Percentiles rank a stretch among this genome's conserved stretches.
These are phyloP conservation scores for Phylloscopus whistleri DNA, from an alignment of 2,113 vertebrate species.

Conservation along the genomic window DNA sequence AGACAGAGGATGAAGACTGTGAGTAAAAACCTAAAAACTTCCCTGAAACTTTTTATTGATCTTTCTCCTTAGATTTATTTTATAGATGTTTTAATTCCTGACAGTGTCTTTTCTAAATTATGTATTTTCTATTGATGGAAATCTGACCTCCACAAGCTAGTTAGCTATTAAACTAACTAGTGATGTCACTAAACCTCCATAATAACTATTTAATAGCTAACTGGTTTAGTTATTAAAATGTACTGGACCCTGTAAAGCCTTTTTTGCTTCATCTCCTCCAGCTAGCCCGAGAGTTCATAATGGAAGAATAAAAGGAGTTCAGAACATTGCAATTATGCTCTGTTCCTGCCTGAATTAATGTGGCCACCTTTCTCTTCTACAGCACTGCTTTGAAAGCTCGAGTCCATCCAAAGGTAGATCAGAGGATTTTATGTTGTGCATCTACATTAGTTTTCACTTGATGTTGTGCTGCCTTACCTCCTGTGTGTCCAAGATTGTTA, in stretches of 20 bases:
- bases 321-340: not conserved
- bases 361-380: not conserved
- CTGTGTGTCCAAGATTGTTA: not conserved
- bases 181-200: not conserved
- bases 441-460: not conserved
- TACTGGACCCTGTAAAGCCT: not conserved
- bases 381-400: not conserved
- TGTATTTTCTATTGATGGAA: not conserved
- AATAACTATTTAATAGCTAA: not conserved
- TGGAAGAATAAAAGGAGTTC: not conserved
- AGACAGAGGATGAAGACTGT: not conserved
- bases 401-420: not conserved
- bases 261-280: not conserved
- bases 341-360: not conserved
- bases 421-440: not conserved
- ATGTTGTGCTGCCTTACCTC: not conserved
- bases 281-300: not conserved
- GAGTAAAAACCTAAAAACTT: not conserved
- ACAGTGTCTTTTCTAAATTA: not conserved
- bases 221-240: not conserved
- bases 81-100: not conserved
- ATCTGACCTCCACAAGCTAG: not conserved
- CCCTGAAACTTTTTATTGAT: not conserved
- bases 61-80: not conserved
- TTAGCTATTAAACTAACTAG: not conserved